Evolutionary conservation across 2,888 invertebrate species (phyloP), one percentile per base, ranked within the genome.

Genomic region (Cryptocheilus praepositus): DNA sequence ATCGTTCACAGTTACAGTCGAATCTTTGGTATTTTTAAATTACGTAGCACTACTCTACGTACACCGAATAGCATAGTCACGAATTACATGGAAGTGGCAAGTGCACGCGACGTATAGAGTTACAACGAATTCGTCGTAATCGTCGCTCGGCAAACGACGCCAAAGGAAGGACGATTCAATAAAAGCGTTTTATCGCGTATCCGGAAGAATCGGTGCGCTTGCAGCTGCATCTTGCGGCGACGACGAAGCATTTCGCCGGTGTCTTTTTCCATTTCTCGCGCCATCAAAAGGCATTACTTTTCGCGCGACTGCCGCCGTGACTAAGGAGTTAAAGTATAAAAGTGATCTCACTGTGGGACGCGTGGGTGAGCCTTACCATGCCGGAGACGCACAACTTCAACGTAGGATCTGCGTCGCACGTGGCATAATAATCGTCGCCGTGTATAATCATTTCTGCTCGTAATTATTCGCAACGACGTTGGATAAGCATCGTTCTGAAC

Each of bases 321-420:
- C 81, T 77, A 74, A 71, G 66, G 63, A 74, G 74, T 72, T 71
- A 69, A 79, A 81, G 79, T 82, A 82, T 82, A 81, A 83, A 80
- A 81, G 77, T 85, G 84, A 86, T 83, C 82, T 84, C 82, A 81
- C 78, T 60, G 43, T n/a, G 61, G 67, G 77, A 83, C 83, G 85
- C 85, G 83, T 85, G 85, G 21, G 58, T 78, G 77, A 61, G 28
- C 18, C 19, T 18, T 16, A 8, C 49, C n/a, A 55, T 49, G 5
- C 21, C 62, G 45, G 22, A 22, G 53, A 25, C 21, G 19, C 22
- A 53, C 11, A 25, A 21, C 22, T 36, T 36, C 13, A 36, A 36
- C 36, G 11, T 36, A 11, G 13, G 36, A 36, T 36, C 36, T 8
- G 11, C 36, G 36, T 7, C 36, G 36, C 36, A 36, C 36, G 36